Conservation (phyloP, 1,140 invertebrate genomes). For the Euwallacea similis region DNA sequence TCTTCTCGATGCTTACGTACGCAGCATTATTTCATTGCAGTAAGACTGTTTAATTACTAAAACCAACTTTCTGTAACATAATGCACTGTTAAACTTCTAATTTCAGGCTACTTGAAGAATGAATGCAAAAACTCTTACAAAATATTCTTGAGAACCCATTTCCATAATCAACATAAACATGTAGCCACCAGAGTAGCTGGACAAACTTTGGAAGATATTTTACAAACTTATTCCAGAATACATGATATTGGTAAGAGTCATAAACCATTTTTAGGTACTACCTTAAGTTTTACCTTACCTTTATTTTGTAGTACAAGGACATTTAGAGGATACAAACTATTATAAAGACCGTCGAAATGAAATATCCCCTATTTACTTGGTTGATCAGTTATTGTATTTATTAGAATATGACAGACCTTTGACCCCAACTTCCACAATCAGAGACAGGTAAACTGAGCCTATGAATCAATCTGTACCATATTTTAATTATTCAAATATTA, state of each 20-base stretch:
- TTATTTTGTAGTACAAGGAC: slow-evolving; percentile 36
- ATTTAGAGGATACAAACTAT: slow-evolving; percentile 39
- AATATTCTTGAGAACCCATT: slow-evolving; percentile 33
- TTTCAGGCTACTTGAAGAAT: slow-evolving; percentile 39
- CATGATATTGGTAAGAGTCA: slow-evolving; percentile 37
- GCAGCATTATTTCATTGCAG: too few relatives aligned
- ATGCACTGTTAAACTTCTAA: not conserved
- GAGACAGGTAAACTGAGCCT: slow-evolving; percentile 20
- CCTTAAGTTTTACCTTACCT: not conserved
- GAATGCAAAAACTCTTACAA: slow-evolving; percentile 37
- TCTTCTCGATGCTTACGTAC: too few relatives aligned
- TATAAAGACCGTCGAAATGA: slow-evolving; percentile 29
- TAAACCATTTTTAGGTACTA: not conserved
- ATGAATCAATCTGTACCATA: not conserved
- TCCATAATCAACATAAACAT: slow-evolving; percentile 27
- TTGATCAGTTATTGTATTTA: slow-evolving; percentile 36
- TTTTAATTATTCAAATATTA: slow-evolving; percentile 15
- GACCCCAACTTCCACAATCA: slow-evolving; percentile 33
- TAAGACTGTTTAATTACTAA: not conserved
- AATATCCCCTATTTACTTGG: slow-evolving; percentile 19
- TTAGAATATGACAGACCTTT: slow-evolving; percentile 21
- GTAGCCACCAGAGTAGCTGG: slow-evolving; percentile 36
- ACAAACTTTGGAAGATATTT: slow-evolving; percentile 37
- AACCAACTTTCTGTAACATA: not conserved
- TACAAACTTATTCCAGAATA: slow-evolving; percentile 33